Evolutionary conservation across 2,797 vertebrate genomes (phyloP), one percentile per base, ranked within the genome.

Genomic region (Thaleichthys pacificus): DNA sequence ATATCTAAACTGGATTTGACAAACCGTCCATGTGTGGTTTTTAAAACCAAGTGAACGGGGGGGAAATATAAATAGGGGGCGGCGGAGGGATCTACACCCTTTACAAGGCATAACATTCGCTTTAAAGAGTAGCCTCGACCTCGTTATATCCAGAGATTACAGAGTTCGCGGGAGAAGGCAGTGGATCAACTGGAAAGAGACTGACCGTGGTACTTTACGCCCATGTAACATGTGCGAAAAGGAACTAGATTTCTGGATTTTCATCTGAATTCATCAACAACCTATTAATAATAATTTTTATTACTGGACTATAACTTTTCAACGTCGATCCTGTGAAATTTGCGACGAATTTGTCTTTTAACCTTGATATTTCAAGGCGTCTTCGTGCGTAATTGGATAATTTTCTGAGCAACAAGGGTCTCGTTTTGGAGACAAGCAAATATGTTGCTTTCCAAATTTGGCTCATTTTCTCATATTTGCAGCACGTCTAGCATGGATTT

Each of bases 391-490:
- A 67, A 74, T 69, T 74, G 38, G 24, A 58, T 28, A 5, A 63
- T 72, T 49, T 73, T 22, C 14, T 66, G 58, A 22, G 21, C 62
- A 32, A 63, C 72, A 65, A 66, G 57, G 69, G 38, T 35, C 26
- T 68, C 66, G 21, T 54, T 69, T 69, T 22, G 58, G 58, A 42
- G 7, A 68, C 2, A 3, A 38, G 12, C 71, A 79, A 93, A 90
- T 74, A 97, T 97, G 96, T 89, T 98, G 85, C 93, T 96, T 15
- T 95, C 95, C 66, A 96, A 95, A 86, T 95, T 96, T 84, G 95
- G 94, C 60, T 95, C 96, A 26, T 82, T 97, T 77, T 93, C 96
- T 70, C 95, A 96, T 32, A 94, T 97, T 69, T 96, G 94, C 91
- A 94, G 86, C 85, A 90, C 95, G 3, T 82, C 90, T 77, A 93